These are phyloP conservation scores for Holacanthella duospinosa DNA, from an alignment of 2,888 invertebrate genomes.

Conservation along the genomic window DNA sequence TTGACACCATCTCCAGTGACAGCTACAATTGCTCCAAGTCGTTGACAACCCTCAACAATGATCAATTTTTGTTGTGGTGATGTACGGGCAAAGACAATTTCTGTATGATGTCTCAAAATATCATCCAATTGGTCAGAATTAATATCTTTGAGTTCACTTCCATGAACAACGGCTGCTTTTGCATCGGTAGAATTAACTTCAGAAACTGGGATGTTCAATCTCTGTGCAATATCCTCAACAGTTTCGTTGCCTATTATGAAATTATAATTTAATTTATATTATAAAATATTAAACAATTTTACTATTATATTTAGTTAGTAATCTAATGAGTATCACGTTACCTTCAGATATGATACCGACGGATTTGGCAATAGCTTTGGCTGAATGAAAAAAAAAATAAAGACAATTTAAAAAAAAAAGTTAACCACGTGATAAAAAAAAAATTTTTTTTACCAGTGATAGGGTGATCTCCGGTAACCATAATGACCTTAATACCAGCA, in stretches of 20 bases:
- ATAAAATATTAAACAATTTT: neutral
- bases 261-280: neutral
- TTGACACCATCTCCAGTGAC: conserved; percentile 75
- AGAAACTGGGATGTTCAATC: conserved; percentile 43
- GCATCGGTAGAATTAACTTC: conserved; percentile 42
- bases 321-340: too few species aligned
- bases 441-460: too few species aligned
- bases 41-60: conserved; percentile 68
- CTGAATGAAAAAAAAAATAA: too few species aligned
- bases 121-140: conserved; percentile 40
- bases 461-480: conserved; percentile 71
- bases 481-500: conserved; percentile 67
- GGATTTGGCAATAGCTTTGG: conserved; percentile 61
- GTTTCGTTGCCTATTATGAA: conserved; percentile 39
- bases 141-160: conserved; percentile 43
- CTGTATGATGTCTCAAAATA: conserved; percentile 41
- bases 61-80: conserved; percentile 50
- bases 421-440: too few species aligned
- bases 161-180: conserved; percentile 42
- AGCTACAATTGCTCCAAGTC: conserved; percentile 67
- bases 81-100: conserved; percentile 48
- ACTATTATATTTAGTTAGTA: neutral
- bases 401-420: too few species aligned
- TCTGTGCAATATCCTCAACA: conserved; percentile 46
- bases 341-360: conserved; percentile 60